Base-by-base conservation (phyloP, 2,888 invertebrate genomes). In the Xylota sylvarum region DNA sequence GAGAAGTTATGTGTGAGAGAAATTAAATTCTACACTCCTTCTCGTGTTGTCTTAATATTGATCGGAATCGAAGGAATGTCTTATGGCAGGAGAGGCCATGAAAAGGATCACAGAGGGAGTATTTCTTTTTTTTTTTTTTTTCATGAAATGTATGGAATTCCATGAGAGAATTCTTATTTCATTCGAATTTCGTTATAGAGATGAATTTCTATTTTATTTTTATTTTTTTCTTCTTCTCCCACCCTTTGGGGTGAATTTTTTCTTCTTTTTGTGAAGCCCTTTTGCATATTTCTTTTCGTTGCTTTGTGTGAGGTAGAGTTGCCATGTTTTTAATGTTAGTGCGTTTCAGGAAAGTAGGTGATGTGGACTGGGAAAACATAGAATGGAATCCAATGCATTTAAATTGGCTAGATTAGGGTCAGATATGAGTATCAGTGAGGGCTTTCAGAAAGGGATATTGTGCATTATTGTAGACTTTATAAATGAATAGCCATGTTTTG, bases 161-260 rank as follows among this genome's bases (percentile, higher is more conserved):
- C 32, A 46, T 43, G 5, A n/a, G 10, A 35, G 70, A 58, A 72
- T 72, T 72, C 58, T 72, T 23, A 23, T 23, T 72, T 72, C 35
- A 58, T 72, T 72, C 32, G 56, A 70, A 56, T 70, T 70, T 17
- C 56, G 23, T 12, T 37, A 17, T 19, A 12, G 35, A n/a, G 58
- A 60, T 40, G 58, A 30, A 40, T 30, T 52, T 27, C 52, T 52
- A 12, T 52, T 30, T 52, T 23, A 1, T 9, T 1, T 3, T n/a
- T 23, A n/a, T n/a, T 52, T 27, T 52, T 30, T 52, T 23, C 5
- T 9, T 1, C 9, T n/a, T 23, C 2, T 0, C 9, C 5, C n/a
- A 1, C 10, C 17, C 37, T 37, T 35, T 56, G 14, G 35, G 35
- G 32, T 10, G 10, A 32, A 17, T 35, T 56, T 56, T 56, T 17